These are phyloP conservation scores for Apocheima hispidaria DNA, from an alignment of 2,888 invertebrate species.

Conservation along the genomic window DNA sequence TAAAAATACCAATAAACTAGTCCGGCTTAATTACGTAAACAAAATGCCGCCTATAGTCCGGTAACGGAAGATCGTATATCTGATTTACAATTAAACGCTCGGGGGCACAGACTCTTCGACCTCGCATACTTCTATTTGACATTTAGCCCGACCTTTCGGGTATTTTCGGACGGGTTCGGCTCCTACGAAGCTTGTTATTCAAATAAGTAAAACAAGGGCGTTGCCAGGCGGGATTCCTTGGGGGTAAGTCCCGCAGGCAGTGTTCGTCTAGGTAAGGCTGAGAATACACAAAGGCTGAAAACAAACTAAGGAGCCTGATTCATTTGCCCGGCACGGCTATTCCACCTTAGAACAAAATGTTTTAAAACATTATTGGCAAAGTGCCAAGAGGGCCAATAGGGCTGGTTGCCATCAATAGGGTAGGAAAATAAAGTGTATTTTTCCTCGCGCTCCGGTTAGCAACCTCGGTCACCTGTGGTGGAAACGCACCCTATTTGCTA, in stretches of 20 bases:
- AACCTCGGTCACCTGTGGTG: too few relatives aligned
- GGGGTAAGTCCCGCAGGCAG: slow-evolving; percentile 23
- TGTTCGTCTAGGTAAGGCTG: not conserved
- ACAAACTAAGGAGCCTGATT: too few relatives aligned
- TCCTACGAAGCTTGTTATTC: slow-evolving; percentile 71
- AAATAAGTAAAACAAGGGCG: slow-evolving; percentile 51
- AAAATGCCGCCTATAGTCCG: slow-evolving; percentile 26
- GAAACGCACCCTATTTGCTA: too few relatives aligned
- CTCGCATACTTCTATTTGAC: slow-evolving; percentile 71
- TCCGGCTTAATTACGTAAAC: slow-evolving; percentile 28
- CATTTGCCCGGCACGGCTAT: too few relatives aligned
- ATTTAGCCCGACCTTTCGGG: slow-evolving; percentile 80
- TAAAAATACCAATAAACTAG: slow-evolving; percentile 25
- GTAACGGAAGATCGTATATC: slow-evolving; percentile 37
- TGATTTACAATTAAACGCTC: slow-evolving; percentile 50
- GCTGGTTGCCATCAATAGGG: too few relatives aligned
- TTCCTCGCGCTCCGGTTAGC: too few relatives aligned
- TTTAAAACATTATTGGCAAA: too few relatives aligned
- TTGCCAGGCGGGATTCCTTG: slow-evolving; percentile 34
- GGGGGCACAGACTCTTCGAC: slow-evolving; percentile 64
- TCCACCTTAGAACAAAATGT: too few relatives aligned
- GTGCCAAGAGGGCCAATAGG: too few relatives aligned
- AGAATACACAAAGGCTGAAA: too few relatives aligned
- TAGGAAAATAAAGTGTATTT: too few relatives aligned
- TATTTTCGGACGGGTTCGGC: slow-evolving; percentile 69